Evolutionary conservation across 2,113 vertebrate genomes (phyloP).

Genomic region (Capra hircus): DNA sequence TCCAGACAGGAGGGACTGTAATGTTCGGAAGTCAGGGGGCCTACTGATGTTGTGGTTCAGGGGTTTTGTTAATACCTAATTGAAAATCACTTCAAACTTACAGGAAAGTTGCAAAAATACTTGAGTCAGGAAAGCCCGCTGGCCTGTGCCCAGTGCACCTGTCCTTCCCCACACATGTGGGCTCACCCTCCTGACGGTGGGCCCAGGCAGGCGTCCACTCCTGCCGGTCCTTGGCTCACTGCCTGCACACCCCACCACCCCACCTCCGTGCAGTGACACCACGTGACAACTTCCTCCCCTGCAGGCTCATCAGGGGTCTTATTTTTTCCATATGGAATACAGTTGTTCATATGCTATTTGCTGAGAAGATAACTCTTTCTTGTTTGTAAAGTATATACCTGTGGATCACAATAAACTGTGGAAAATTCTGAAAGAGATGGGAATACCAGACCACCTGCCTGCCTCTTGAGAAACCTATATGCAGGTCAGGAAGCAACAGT

Average conservation of each 20-base stretch:
- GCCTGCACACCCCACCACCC: not conserved
- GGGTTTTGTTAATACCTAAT: not conserved
- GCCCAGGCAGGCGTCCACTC: not conserved
- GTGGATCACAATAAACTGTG: no score
- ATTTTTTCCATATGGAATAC: not conserved
- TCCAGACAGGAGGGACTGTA: not conserved
- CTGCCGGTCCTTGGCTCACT: not conserved
- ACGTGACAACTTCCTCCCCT: rapidly evolving
- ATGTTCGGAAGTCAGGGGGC: not conserved
- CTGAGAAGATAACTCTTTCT: not conserved
- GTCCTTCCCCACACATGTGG: rapidly evolving
- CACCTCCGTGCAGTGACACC: not conserved
- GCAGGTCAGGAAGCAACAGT: no score
- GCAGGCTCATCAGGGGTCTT: not conserved
- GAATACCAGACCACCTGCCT: no score
- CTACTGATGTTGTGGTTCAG: not conserved
- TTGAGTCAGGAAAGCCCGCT: not conserved
- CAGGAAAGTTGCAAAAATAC: not conserved
- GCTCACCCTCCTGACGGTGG: not conserved
- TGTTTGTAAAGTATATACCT: not conserved
- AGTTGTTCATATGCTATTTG: not conserved
- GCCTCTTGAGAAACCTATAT: no score
- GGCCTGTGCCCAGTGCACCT: not conserved
- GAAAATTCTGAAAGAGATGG: no score
- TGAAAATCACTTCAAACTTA: not conserved